Percentiles rank a stretch among this genome's conserved stretches.
phyloP scores from a whole-genome alignment of 2,888 invertebrate species.

The Mesorhabditis belari region DNA sequence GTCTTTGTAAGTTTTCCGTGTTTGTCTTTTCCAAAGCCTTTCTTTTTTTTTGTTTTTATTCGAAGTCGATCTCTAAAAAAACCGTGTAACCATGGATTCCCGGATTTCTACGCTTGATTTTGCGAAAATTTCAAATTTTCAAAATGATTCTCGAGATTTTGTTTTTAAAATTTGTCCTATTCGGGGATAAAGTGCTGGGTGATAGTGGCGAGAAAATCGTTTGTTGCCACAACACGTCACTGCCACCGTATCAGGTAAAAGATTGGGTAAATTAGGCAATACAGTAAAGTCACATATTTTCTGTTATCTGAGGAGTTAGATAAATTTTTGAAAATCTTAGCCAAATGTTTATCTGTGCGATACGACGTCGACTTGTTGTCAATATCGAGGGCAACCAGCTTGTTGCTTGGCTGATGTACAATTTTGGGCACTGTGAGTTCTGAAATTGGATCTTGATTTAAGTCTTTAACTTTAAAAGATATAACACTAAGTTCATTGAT shows the following conservation, averaged over 20 bases:
- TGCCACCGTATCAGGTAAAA: not conserved
- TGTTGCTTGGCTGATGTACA: slow-evolving; percentile 18
- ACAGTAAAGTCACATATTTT: no score
- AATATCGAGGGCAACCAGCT: slow-evolving; percentile 7
- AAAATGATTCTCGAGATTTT: not conserved
- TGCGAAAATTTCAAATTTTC: not conserved
- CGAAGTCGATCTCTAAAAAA: no score
- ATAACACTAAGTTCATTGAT: no score
- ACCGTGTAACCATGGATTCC: not conserved
- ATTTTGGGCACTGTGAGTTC: slow-evolving; percentile 11
- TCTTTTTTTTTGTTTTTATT: no score
- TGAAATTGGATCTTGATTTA: no score
- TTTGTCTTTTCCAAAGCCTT: not conserved
- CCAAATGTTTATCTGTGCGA: slow-evolving; percentile 17
- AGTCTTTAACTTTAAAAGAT: no score
- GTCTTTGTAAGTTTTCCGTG: no score
- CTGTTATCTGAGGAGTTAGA: no score
- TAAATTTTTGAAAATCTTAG: slow-evolving; percentile 5
- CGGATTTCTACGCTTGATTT: not conserved
- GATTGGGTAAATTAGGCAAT: not conserved
- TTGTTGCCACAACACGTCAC: not conserved
- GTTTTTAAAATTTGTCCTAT: not conserved
- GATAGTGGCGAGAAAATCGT: not conserved
- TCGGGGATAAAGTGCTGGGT: not conserved
- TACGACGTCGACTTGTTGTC: slow-evolving; percentile 11